phyloP scores from a whole-genome alignment of 2,888 invertebrate species.

The Tiphia femorata region DNA sequence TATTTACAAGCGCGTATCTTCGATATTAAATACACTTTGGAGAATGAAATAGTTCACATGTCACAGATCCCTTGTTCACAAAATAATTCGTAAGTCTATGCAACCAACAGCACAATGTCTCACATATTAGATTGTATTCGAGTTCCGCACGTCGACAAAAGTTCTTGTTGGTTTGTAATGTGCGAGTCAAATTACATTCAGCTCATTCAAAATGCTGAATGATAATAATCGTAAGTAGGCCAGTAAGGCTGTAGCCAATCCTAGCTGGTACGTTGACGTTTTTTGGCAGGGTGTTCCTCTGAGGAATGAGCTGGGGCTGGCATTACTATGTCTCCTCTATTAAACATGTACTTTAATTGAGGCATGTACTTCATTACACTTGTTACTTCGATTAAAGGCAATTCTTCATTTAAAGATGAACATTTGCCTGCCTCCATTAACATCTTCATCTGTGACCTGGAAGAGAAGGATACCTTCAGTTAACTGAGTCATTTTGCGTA shows the following conservation, averaged over 20 bases:
- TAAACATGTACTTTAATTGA: slow-evolving; percentile 88
- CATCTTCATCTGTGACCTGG: slow-evolving; percentile 81
- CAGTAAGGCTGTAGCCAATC: slow-evolving; percentile 72
- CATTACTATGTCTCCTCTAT: slow-evolving; percentile 69
- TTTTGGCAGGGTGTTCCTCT: slow-evolving; percentile 68
- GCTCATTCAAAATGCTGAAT: slow-evolving; percentile 62
- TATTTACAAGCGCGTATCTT: slow-evolving; percentile 42
- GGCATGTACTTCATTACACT: slow-evolving; percentile 89
- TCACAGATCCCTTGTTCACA: slow-evolving; percentile 28
- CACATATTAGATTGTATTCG: slow-evolving; percentile 10
- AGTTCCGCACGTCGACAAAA: slow-evolving; percentile 7
- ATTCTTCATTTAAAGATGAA: slow-evolving; percentile 77
- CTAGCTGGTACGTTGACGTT: slow-evolving; percentile 75
- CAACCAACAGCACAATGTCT: slow-evolving; percentile 22
- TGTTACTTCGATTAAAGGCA: slow-evolving; percentile 85
- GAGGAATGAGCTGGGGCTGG: slow-evolving; percentile 62
- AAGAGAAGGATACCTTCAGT: slow-evolving; percentile 12
- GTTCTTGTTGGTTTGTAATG: slow-evolving; percentile 20
- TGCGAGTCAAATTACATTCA: slow-evolving; percentile 20
- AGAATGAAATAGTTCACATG: slow-evolving; percentile 43
- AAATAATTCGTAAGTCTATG: slow-evolving; percentile 23
- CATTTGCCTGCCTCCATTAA: slow-evolving; percentile 83
- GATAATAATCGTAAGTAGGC: slow-evolving; percentile 68
- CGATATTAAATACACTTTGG: slow-evolving; percentile 37
- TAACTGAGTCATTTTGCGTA: neutral